Evolutionary conservation across 2,113 vertebrate species (phyloP).

Genomic region (Noctilio leporinus): DNA sequence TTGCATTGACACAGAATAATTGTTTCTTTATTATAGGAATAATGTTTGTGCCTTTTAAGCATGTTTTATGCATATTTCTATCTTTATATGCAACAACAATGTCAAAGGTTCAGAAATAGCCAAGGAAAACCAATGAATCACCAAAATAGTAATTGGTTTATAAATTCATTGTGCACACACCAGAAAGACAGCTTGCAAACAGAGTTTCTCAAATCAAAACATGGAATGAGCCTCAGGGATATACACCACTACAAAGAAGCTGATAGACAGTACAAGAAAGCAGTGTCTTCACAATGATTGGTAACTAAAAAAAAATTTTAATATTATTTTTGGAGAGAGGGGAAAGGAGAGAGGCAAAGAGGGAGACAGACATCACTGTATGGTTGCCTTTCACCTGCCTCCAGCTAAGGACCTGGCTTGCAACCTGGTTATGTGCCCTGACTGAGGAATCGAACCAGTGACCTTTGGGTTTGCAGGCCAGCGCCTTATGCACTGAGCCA

Average conservation of each 20-base stretch:
- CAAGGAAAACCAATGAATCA: neutral
- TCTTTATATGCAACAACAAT: neutral
- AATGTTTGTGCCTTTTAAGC: neutral
- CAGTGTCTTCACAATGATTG: neutral
- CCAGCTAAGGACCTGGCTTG: no score
- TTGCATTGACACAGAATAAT: neutral
- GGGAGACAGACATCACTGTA: no score
- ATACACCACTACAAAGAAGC: neutral
- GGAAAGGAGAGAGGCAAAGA: no score
- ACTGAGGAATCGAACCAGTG: no score
- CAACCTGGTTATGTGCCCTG: no score
- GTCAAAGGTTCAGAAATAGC: neutral
- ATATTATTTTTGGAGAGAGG: no score
- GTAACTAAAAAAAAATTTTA: neutral
- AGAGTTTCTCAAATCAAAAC: neutral
- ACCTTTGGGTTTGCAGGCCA: no score
- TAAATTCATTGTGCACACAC: neutral
- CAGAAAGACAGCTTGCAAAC: neutral
- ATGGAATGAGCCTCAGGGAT: neutral
- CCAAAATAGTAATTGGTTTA: neutral
- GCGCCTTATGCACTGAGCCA: no score
- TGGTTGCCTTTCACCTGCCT: no score
- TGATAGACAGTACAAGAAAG: no score
- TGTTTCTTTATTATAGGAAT: neutral
- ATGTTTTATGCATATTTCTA: neutral